Conservation (phyloP, 2,888 invertebrate genomes). For the Dermolepida albohirtum region DNA sequence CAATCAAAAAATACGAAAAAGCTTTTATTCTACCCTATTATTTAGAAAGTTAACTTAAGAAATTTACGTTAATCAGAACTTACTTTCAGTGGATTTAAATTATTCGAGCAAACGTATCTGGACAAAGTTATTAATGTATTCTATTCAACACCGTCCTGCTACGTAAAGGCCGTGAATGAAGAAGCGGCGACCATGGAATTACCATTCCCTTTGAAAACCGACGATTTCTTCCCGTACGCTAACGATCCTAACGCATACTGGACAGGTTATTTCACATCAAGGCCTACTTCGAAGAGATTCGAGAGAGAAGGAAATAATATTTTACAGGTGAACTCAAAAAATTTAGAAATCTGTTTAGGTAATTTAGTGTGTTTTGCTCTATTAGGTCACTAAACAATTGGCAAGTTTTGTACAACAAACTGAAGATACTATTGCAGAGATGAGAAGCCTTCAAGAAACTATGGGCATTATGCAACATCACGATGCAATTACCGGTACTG, state of each 20-base stretch:
- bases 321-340: slow-evolving; percentile 70
- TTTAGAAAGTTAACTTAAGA: neutral
- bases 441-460: slow-evolving; percentile 73
- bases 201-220: slow-evolving; percentile 77
- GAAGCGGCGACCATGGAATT: slow-evolving; percentile 64
- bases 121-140: slow-evolving; percentile 78
- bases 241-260: slow-evolving; percentile 86
- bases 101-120: slow-evolving; percentile 64
- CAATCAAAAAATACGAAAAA: no score
- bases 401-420: slow-evolving; percentile 68
- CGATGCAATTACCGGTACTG: slow-evolving; percentile 73
- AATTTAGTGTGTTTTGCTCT: neutral
- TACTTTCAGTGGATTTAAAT: slow-evolving; percentile 54
- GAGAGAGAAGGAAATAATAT: slow-evolving; percentile 80
- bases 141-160: slow-evolving; percentile 88
- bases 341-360: neutral
- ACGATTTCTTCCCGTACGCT: slow-evolving; percentile 94
- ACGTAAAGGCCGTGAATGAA: slow-evolving; percentile 80
- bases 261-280: slow-evolving; percentile 91
- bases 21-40: no score
- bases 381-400: slow-evolving; percentile 77
- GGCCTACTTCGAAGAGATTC: slow-evolving; percentile 82
- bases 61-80: neutral
- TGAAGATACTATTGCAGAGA: slow-evolving; percentile 64
- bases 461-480: slow-evolving; percentile 91